Base-by-base conservation (phyloP, 2,113 vertebrate species). In the Rhinopomastus cyanomelas region DNA sequence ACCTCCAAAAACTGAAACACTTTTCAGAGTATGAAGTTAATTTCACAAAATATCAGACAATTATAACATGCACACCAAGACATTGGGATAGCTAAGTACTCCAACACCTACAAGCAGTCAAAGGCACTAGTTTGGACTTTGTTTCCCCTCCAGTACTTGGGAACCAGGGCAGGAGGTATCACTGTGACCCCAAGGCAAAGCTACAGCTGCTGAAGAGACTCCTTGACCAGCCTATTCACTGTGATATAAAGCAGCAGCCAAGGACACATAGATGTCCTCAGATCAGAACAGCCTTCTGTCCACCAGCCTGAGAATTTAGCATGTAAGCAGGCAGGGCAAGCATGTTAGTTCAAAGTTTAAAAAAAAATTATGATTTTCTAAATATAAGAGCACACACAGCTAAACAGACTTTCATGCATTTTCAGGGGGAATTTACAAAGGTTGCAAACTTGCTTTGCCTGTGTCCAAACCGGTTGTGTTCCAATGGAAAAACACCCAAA, bases 401-500 rank as follows among this genome's bases (percentile, higher is more conserved):
- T 68, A 89, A 82, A 56, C 26, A 77, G 44, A 46, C 34, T 87
- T 93, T 52, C 48, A 61, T 75, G 42, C 9, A 55, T 85, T 85
- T 90, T 74, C 16, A 72, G 21, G 25, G 27, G 25, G 9, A 90
- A 89, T 67, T 57, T 67, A 39, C 23, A 59, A 74, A 84, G 26
- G 37, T 36, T 79, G 32, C 25, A 78, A 93, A 74, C 30, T 88
- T 93, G 51, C 27, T 66, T 34, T 79, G 37, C n/a, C 65, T 66
- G 3, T 1, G 25, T 87, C 32, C n/a, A 62, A 90, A 93, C 87
- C 34, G 42, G 19, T 77, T 85, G 57, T 64, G 42, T 90, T 86
- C 76, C 62, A 92, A 34, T 1, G 0, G 69, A 85, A 96, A n/a
- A 96, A 81, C 80, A 51, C 49, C 71, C 75, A 85, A 93, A 89